These are phyloP conservation scores for Regulus satrapa DNA, from an alignment of 2,113 vertebrate species.

Conservation along the genomic window DNA sequence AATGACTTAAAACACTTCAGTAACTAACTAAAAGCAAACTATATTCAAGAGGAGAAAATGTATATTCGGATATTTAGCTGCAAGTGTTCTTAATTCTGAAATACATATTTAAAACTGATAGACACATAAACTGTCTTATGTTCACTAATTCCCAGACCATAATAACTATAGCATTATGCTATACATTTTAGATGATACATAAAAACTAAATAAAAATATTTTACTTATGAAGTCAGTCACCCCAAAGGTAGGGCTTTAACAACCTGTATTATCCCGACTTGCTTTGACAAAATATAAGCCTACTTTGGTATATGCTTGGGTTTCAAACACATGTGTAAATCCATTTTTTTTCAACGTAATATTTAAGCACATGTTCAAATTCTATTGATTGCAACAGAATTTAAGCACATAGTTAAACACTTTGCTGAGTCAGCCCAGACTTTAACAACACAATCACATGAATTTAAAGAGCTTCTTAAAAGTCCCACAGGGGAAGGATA, in stretches of 20 bases:
- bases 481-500: constrained; percentile 11
- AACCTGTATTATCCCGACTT: neutral
- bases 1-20: neutral
- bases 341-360: neutral
- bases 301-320: neutral
- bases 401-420: constrained; percentile 32
- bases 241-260: constrained; percentile 1
- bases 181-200: neutral
- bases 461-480: constrained; percentile 21
- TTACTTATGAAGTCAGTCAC: constrained; percentile 9
- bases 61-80: neutral
- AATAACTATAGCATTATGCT: neutral
- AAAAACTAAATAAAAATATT: neutral
- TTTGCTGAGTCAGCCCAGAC: constrained; percentile 46
- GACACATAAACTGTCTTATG: neutral
- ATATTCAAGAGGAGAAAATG: neutral
- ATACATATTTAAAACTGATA: neutral
- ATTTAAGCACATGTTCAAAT: constrained; percentile 31
- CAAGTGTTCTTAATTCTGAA: neutral
- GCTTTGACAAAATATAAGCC: neutral
- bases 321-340: constrained; percentile 26
- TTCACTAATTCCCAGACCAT: neutral
- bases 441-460: neutral
- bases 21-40: neutral
- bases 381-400: constrained; percentile 21